These are phyloP conservation scores for Hirtodrosophila confusa DNA, from an alignment of 2,888 invertebrate species.

Conservation along the genomic window DNA sequence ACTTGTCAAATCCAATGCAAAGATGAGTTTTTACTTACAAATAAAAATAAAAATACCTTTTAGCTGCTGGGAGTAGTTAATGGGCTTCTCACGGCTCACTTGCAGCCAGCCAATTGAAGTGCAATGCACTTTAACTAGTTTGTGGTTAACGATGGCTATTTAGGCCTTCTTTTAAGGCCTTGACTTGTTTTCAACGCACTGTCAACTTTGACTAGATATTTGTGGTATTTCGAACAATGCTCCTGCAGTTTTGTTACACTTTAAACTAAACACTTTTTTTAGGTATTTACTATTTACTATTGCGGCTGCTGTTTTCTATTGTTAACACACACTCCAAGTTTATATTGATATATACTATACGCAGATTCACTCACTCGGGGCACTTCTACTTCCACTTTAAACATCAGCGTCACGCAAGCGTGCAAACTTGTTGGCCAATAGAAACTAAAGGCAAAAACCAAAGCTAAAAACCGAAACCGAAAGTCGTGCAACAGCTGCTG, in stretches of 20 bases:
- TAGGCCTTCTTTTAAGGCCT: constrained; percentile 1
- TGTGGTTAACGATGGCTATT: constrained; percentile 2
- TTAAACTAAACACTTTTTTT: too few species aligned
- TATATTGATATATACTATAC: background rate
- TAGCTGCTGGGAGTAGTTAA: background rate
- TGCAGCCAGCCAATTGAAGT: constrained; percentile 34
- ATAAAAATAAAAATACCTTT: too few species aligned
- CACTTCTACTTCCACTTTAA: constrained; percentile 27
- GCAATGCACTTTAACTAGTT: constrained; percentile 59
- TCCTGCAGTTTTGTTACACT: background rate
- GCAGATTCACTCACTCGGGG: constrained; percentile 31
- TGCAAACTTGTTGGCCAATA: constrained; percentile 52
- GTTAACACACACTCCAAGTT: background rate
- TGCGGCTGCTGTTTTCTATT: constrained; percentile 15
- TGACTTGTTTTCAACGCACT: constrained; percentile 12
- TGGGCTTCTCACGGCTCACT: constrained; percentile 41
- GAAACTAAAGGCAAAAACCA: background rate
- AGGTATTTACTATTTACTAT: too few species aligned
- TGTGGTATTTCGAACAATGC: constrained; percentile 3
- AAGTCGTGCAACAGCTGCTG: constrained; percentile 25
- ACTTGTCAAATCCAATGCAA: constrained; percentile 19
- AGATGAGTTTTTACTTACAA: constrained; percentile 13
- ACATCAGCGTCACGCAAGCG: constrained; percentile 54
- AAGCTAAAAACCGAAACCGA: constrained; percentile 25
- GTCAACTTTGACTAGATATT: constrained; percentile 7